Base-by-base conservation (phyloP, 2,888 invertebrate genomes). In the Chirona hameri region DNA sequence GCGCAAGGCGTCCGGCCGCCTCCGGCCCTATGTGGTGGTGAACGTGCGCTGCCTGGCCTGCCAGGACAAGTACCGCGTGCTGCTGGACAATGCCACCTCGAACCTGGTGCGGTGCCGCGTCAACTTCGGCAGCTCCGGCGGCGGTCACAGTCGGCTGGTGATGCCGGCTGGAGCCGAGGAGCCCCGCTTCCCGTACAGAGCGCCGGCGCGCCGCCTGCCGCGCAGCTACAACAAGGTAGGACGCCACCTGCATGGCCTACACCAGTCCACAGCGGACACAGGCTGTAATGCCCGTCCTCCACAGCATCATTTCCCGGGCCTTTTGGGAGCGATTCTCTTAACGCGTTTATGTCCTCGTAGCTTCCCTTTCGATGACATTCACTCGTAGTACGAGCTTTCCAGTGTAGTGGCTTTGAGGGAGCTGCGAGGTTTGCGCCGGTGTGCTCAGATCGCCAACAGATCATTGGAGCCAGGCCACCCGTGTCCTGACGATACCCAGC, bases 171-270 rank as follows among this genome's bases (percentile, higher is more conserved):
- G 84, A 12, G 69, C 65, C 55, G 83, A 83, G 18, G 80, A 84
- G 46, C 88, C 88, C 27, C 86, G 86, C 84, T 88, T 88, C 85
- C 88, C 88, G 80, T 88, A 88, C 85, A 87, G 86, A 84, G 87
- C 88, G 27, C 88, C 88, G 85, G 86, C 86, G 85, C 86, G 86
- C 83, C 87, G 87, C 80, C 86, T 87, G 85, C 88, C 88, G 83
- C 87, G 89, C 85, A 89, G 88, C 76, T 88, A 87, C 83, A 88
- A 87, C 85, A 86, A 87, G 87, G 87, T 87, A 60, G 48, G 83
- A 60, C n/a, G 39, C 39, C 39, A 39, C 39, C 39, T 2, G 39
- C 2, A 39, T 39, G 7, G 4, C 39, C 39, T 39, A 39, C 39
- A 39, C 4, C 39, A 39, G 39, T 39, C 39, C 39, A 39, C 39